Conservation (phyloP, 2,113 vertebrate genomes). For the Dicrurus megarhynchus region DNA sequence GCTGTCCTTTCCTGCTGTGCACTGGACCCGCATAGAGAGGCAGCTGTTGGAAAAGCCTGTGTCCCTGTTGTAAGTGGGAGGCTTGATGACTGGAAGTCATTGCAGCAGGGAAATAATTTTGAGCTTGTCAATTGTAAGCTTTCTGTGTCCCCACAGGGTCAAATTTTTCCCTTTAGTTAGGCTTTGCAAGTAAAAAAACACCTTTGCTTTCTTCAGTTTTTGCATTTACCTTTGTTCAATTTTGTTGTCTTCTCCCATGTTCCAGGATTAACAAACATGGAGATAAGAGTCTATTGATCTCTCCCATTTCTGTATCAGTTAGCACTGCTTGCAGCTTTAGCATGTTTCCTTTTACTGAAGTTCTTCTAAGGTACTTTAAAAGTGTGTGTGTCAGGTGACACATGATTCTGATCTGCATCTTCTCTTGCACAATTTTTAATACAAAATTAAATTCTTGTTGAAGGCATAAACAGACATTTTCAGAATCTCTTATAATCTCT, state of each 20-base stretch:
- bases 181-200: background rate
- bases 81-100: background rate
- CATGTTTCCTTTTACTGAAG: background rate
- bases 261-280: background rate
- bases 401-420: background rate
- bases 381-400: background rate
- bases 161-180: background rate
- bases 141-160: background rate
- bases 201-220: background rate
- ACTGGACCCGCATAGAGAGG: accelerated
- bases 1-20: background rate
- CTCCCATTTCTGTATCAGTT: background rate
- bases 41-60: background rate
- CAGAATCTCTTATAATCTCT: background rate
- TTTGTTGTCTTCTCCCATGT: background rate
- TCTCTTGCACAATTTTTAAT: background rate
- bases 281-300: background rate
- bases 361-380: background rate
- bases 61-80: background rate
- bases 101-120: background rate
- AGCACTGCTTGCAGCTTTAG: background rate
- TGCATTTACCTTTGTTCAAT: background rate
- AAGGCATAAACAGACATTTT: background rate
- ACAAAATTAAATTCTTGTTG: background rate
- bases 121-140: accelerated